Evolutionary conservation across 2,113 vertebrate species (phyloP), one percentile per base, ranked within the genome.

Genomic region (Poecile atricapillus): DNA sequence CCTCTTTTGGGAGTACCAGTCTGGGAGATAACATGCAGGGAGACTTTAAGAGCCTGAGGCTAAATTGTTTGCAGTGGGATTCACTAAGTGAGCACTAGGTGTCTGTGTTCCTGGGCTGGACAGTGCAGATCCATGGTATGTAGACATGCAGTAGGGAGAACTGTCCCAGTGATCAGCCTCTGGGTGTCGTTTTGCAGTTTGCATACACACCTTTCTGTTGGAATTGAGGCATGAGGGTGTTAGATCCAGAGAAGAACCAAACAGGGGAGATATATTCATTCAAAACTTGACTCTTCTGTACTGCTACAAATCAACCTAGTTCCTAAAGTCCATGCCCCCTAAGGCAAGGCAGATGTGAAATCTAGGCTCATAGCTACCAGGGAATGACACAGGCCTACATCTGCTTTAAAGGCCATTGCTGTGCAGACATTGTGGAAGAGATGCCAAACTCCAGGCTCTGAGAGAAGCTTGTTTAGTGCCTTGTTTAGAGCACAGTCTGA

Each of bases 321-420:
- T 93, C 53, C 59, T 65, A 53, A 24, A 60, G n/a, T 49, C 58
- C 55, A 65, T 44, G 69, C 35, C 31, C 49, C 24, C 8, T 56
- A 52, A 82, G 23, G 24, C 44, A 77, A 83, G 46, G 67, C 83
- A 91, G 73, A 81, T 78, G 47, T 78, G 81, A 71, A 64, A 67
- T 49, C 27, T 20, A 50, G 50, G 15, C 27, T 80, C 15, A 30
- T 11, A 65, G 41, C 71, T 91, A 25, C 58, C 49, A 73, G 39
- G 11, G 39, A 52, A 47, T 13, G 41, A 52, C 31, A 3, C 53
- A 76, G 64, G 53, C 33, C 73, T 47, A 19, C 1, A 1, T 67
- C 64, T 93, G 47, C 69, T 73, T 44, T 73, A 83, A 44, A 31
- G 62, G 37, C 12, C 53, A 37, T 23, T 41, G 69, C n/a, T 82